Conservation (phyloP, 2,113 vertebrate species). For the Castor canadensis region DNA sequence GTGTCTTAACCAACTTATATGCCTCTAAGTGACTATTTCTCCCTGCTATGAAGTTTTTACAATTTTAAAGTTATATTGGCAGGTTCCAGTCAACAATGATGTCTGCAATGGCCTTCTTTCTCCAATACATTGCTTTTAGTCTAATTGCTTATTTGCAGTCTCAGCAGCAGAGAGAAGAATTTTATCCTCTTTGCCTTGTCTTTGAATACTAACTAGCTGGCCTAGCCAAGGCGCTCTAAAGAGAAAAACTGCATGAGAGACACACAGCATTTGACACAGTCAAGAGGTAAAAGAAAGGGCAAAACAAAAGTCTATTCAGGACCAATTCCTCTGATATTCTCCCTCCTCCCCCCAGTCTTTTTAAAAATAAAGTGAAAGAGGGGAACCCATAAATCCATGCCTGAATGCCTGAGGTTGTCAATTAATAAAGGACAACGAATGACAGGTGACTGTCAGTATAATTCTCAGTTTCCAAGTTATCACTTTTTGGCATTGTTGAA, state of each 20-base stretch:
- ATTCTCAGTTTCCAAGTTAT: constrained; percentile 83
- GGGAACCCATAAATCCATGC: constrained; percentile 84
- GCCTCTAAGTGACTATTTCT: constrained; percentile 69
- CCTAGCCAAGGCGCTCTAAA: constrained; percentile 86
- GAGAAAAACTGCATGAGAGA: constrained; percentile 89
- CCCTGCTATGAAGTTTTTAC: constrained; percentile 70
- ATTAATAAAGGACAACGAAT: constrained; percentile 87
- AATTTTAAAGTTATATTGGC: constrained; percentile 79
- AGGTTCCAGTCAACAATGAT: constrained; percentile 79
- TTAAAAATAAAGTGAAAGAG: constrained; percentile 86
- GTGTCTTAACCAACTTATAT: constrained; percentile 77
- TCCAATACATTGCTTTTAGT: constrained; percentile 80
- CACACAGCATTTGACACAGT: constrained; percentile 94
- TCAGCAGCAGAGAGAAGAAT: constrained; percentile 86
- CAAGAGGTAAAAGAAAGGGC: constrained; percentile 93
- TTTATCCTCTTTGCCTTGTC: constrained; percentile 87
- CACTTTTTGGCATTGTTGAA: constrained; percentile 83
- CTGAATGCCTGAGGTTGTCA: constrained; percentile 87
- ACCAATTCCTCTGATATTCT: constrained; percentile 89
- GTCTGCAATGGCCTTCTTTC: constrained; percentile 75
- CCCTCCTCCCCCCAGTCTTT: constrained; percentile 88
- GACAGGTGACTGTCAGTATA: constrained; percentile 90
- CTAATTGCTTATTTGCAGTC: constrained; percentile 89
- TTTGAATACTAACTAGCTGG: constrained; percentile 95
- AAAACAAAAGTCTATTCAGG: constrained; percentile 98